Base-by-base conservation (phyloP, 2,113 vertebrate genomes). In the Synchiropus splendidus region DNA sequence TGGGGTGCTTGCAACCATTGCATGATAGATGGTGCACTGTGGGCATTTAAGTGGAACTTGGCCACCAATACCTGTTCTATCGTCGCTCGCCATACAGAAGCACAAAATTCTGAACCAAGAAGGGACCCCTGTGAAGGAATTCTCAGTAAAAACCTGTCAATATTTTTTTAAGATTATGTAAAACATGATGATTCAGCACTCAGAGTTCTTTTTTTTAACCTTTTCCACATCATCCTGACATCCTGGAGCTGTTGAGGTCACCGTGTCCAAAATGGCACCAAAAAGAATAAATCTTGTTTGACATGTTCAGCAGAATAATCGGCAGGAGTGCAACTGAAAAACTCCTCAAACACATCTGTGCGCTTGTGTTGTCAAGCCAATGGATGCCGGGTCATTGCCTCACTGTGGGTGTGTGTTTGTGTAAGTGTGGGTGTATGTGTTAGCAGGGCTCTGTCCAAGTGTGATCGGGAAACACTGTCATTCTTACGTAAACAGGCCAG, bases 391-490 rank as follows among this genome's bases (percentile, higher is more conserved):
- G 79, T 75, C 77, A 77, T 68, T 70, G 75, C 66, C 79, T 74
- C 51, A 48, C 40, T 4, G 49, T 54, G 67, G 46, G 64, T 63
- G 72, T 58, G 56, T 62, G 64, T 59, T 40, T 58, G 59, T 12
- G 8, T 65, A 56, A 46, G 52, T 46, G 67, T 51, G 60, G 17
- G 61, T 31, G 45, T 48, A 56, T 62, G 66, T 64, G 64, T 62
- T 39, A 27, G 42, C 31, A 34, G 56, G 49, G 41, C 40, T 32
- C 5, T 42, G 30, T 71, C 73, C 76, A 78, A 72, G 62, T 46
- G 33, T 30, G 63, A 79, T 74, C 70, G 64, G 77, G 75, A 81
- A 80, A 70, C 66, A 47, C 50, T 77, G 78, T 79, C 72, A 65
- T 51, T 66, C 50, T 76, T 76, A 50, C 50, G 55, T 62, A 80